Evolutionary conservation across 2,797 vertebrate genomes (phyloP).

Genomic region (Glossophaga mutica): DNA sequence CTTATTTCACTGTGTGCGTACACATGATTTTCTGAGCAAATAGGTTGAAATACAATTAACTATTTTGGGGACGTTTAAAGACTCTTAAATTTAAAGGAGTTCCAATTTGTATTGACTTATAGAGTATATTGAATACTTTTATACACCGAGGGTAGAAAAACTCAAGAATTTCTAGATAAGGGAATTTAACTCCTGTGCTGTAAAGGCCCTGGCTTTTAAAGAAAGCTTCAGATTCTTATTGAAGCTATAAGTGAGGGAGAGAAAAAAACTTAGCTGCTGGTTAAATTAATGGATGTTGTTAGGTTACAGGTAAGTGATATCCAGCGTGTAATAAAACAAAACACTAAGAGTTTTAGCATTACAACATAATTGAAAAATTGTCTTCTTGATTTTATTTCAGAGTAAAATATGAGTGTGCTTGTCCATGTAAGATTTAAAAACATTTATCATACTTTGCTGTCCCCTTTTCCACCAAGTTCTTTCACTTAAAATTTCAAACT

Average conservation of each 20-base stretch:
- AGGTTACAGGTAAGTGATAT: background rate
- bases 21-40: background rate
- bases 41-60: background rate
- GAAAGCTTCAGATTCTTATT: background rate
- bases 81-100: background rate
- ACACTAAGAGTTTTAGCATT: background rate
- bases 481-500: background rate
- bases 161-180: background rate
- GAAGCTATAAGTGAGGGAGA: background rate
- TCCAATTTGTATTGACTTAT: background rate
- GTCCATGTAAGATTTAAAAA: background rate
- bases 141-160: background rate
- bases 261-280: background rate
- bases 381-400: background rate
- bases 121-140: background rate
- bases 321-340: background rate
- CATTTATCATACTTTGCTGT: background rate
- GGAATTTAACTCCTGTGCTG: background rate
- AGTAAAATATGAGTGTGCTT: conserved; percentile 17
- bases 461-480: background rate
- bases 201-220: background rate
- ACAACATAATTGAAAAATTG: background rate
- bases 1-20: background rate
- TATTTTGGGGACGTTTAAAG: background rate
- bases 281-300: conserved; percentile 9